Evolutionary conservation across 2,888 invertebrate genomes (phyloP).

Genomic region (Sinopyrophorus schimmeli): DNA sequence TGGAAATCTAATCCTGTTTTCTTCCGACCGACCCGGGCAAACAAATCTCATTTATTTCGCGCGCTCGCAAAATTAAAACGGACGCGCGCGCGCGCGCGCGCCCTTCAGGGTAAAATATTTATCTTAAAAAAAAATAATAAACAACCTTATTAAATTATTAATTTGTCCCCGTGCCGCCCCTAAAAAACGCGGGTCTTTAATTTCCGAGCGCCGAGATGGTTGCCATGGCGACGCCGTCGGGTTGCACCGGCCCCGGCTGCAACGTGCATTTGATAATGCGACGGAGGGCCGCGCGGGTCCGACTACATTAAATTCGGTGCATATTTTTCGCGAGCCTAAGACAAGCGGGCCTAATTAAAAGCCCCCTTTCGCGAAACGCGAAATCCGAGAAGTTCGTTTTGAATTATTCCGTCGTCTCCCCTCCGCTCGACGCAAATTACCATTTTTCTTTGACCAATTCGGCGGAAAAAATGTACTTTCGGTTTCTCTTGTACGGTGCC

Average conservation of each 20-base stretch:
- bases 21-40: too few relatives aligned
- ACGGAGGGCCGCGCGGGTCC: slow-evolving; percentile 4
- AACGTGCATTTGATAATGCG: slow-evolving; percentile 13
- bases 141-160: too few relatives aligned
- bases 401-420: too few relatives aligned
- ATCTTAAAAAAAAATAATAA: too few relatives aligned
- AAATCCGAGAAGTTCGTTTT: too few relatives aligned
- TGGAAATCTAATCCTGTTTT: slow-evolving; percentile 12
- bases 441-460: too few relatives aligned
- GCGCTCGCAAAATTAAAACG: neutral
- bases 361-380: neutral
- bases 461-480: neutral
- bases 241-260: slow-evolving; percentile 14
- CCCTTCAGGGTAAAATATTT: too few relatives aligned
- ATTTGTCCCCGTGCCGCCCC: too few relatives aligned
- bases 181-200: too few relatives aligned
- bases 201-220: slow-evolving; percentile 8
- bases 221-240: slow-evolving; percentile 22
- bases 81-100: too few relatives aligned
- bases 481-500: neutral
- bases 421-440: too few relatives aligned
- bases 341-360: neutral
- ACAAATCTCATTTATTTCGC: too few relatives aligned
- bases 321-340: slow-evolving; percentile 2
- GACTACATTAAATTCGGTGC: slow-evolving; percentile 10